Conservation (phyloP, 1,140 invertebrate species). For the Phenacoccus solenopsis region DNA sequence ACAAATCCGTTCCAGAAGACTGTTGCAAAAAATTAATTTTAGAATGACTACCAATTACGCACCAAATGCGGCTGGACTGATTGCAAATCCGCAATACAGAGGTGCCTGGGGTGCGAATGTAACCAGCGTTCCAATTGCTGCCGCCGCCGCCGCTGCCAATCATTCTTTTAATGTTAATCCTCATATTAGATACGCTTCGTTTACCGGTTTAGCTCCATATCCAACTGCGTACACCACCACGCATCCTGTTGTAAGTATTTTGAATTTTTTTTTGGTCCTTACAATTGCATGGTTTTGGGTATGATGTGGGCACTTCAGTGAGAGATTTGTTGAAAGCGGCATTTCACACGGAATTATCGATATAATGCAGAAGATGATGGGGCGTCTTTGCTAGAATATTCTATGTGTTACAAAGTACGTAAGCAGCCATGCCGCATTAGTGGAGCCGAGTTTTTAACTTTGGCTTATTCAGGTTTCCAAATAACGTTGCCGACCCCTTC, state of each 20-base stretch:
- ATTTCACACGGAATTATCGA: too few relatives aligned
- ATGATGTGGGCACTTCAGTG: too few relatives aligned
- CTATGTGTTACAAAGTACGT: too few relatives aligned
- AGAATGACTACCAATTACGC: conserved; percentile 14
- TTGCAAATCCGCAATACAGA: conserved; percentile 1
- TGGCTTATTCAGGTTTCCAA: too few relatives aligned
- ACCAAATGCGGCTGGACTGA: conserved; percentile 4
- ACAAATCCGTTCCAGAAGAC: neutral
- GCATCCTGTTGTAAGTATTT: conserved; percentile 9
- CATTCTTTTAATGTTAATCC: conserved; percentile 10
- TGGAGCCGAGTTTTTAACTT: too few relatives aligned
- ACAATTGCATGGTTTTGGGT: too few relatives aligned
- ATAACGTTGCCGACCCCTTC: too few relatives aligned
- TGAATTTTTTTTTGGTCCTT: neutral
- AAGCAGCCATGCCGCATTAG: too few relatives aligned
- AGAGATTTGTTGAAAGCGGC: too few relatives aligned
- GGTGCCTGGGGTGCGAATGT: neutral
- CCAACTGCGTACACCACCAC: neutral
- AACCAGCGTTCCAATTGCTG: neutral
- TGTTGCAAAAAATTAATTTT: neutral
- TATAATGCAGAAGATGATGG: too few relatives aligned
- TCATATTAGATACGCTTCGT: conserved; percentile 6
- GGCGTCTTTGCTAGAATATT: too few relatives aligned
- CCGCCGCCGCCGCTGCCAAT: neutral
- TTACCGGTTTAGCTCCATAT: conserved; percentile 10